Evolutionary conservation across 2,888 invertebrate species (phyloP).

Genomic region (Napeogenes inachia): DNA sequence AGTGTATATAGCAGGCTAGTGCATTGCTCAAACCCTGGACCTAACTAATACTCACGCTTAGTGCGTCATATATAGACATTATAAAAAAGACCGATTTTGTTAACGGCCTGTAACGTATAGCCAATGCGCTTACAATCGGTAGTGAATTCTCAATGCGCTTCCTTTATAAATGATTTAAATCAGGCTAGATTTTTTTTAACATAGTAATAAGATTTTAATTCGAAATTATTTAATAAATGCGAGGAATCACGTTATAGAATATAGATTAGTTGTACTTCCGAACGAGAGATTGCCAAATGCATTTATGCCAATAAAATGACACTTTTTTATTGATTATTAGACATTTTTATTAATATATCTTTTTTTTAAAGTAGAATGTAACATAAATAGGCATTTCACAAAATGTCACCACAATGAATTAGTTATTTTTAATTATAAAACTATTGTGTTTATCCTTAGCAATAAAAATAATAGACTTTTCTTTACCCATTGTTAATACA

Average conservation of each 20-base stretch:
- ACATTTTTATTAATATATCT: neutral
- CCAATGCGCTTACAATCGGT: neutral
- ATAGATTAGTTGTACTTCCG: conserved; percentile 8
- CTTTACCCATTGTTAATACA: no score
- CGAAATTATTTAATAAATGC: conserved; percentile 1
- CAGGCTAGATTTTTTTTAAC: conserved; percentile 2
- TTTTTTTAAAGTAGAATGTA: neutral
- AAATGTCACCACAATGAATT: no score
- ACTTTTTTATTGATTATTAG: conserved; percentile 10
- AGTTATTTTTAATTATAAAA: no score
- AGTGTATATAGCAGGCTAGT: conserved; percentile 27
- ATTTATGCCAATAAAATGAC: conserved; percentile 24
- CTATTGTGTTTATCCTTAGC: no score
- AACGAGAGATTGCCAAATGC: conserved; percentile 25
- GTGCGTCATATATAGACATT: conserved; percentile 16
- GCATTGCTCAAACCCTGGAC: conserved; percentile 31
- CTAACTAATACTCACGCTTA: conserved; percentile 29
- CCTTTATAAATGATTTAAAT: conserved; percentile 1
- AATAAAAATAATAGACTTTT: no score
- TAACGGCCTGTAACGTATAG: conserved; percentile 8
- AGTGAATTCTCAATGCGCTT: neutral
- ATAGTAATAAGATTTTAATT: conserved; percentile 3
- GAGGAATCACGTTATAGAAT: neutral
- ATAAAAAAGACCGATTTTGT: conserved; percentile 3
- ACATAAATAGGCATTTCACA: neutral